A percentile compares a stretch with the other conserved stretches of the same genome.
Conservation (phyloP, 2,113 vertebrate genomes). For the Bufo gargarizans region DNA sequence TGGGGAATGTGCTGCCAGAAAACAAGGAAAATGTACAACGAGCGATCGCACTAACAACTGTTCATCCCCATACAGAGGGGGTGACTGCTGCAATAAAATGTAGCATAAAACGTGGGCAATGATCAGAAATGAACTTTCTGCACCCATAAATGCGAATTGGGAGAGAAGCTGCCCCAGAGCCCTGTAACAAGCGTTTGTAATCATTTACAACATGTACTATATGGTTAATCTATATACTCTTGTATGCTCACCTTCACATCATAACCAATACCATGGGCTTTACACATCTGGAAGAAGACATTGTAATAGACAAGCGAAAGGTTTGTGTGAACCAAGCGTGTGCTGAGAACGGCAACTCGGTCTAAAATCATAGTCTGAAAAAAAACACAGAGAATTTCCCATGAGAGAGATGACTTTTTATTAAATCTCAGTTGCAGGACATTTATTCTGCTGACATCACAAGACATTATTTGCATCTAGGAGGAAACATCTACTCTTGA, state of each 20-base stretch:
- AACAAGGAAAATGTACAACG: too few species aligned
- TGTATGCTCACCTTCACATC: conserved; percentile 78
- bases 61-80: too few species aligned
- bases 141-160: too few species aligned
- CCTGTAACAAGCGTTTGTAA: too few species aligned
- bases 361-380: conserved; percentile 59
- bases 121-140: too few species aligned
- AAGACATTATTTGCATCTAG: conserved; percentile 9
- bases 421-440: conserved; percentile 28
- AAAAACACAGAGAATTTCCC: conserved; percentile 11
- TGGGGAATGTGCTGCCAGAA: too few species aligned
- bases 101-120: too few species aligned
- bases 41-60: too few species aligned
- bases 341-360: conserved; percentile 76
- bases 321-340: conserved; percentile 76
- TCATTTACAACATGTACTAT: background rate
- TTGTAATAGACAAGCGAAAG: conserved; percentile 78
- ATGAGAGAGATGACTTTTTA: conserved; percentile 24
- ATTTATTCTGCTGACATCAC: conserved; percentile 6
- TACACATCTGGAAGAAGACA: conserved; percentile 80
- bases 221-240: background rate
- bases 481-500: background rate
- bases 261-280: conserved; percentile 80
- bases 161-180: too few species aligned
- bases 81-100: too few species aligned